Base-by-base conservation (phyloP, 1,140 invertebrate genomes). In the Chlorops oryzae region DNA sequence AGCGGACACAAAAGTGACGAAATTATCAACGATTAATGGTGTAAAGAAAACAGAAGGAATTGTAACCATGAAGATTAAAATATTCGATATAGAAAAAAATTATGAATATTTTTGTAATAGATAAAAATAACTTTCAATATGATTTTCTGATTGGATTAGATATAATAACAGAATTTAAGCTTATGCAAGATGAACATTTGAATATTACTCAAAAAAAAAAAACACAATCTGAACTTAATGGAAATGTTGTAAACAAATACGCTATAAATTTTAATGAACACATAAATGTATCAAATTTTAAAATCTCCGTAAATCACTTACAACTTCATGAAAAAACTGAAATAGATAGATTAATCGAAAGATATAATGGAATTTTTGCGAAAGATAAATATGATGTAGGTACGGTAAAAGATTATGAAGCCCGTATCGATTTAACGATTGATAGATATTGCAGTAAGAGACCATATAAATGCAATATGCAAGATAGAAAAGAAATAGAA, bases 401-500 rank as follows among this genome's bases (percentile, higher is more conserved):
- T 38, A 34, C 25, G 17, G 20, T 46, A 7, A 46, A n/a, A 10
- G 44, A 24, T 2, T 46, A 46, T 32, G 44, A 64, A 62, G 69
- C 63, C 47, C 52, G 41, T 12, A 70, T 70, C 43, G 62, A 72
- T 45, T 45, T 72, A 50, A 13, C 59, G 18, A 47, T 68, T 15
- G 62, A 70, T n/a, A 69, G 58, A 58, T 70, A 71, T 48, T 61
- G 60, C 47, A 52, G 51, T 57, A 69, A 63, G 52, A 61, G 59
- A 44, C 67, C 61, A 20, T 66, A 72, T 38, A 59, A 65, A 52
- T 73, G 65, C 38, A 48, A 58, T 1, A 41, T 62, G 10, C 51
- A 61, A 45, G n/a, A 74, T 50, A 64, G 63, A 62, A 64, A 59
- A 46, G 65, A 71, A 48, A 71, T 68, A 42, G 64, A 65, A 50